Evolutionary conservation across 2,888 invertebrate species (phyloP), one percentile per base, ranked within the genome.

Genomic region (Acleris emargana): DNA sequence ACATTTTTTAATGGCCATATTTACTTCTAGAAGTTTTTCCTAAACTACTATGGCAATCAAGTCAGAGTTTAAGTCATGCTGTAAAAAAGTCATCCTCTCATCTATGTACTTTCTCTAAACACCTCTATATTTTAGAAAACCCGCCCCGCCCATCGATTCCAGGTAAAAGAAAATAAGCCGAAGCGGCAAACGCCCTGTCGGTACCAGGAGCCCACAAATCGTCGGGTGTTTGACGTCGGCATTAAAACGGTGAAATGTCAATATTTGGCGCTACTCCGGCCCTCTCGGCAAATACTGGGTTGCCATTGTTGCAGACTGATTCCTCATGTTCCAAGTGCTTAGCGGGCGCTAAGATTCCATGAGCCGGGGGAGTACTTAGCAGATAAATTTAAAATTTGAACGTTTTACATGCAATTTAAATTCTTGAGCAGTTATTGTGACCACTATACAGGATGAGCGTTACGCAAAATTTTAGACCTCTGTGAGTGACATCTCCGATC

Each of bases 191-290:
- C 69, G 16, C 68, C 4, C 0, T n/a, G 22, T 28, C 73, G 63
- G 50, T 18, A 82, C 67, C 68, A 70, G 4, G 80, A 86, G 62
- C 76, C 64, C 51, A 61, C 73, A 89, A 89, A 90, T 89, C 87
- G 88, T 77, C 87, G 85, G 87, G 89, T 91, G 91, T 91, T 91
- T 91, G 89, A 89, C 87, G 91, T 89, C 83, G 87, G 91, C 91
- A 91, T 91, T 91, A 91, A 91, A 91, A 91, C 90, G 84, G 89
- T 84, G 85, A 86, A 89, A 85, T 88, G 90, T 91, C 91, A 91
- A 91, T 91, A 91, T 91, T 91, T 89, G 89, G 77, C 76, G 77
- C 78, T 78, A 75, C 76, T 76, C 77, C 71, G 52, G 58, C 64
- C 54, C 67, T 47, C 62, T 58, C 58, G 11, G 18, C 64, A 64